Percentiles rank a stretch among this genome's conserved stretches.
Conservation (phyloP, 2,888 invertebrate genomes). For the Chloroclysta siterata region DNA sequence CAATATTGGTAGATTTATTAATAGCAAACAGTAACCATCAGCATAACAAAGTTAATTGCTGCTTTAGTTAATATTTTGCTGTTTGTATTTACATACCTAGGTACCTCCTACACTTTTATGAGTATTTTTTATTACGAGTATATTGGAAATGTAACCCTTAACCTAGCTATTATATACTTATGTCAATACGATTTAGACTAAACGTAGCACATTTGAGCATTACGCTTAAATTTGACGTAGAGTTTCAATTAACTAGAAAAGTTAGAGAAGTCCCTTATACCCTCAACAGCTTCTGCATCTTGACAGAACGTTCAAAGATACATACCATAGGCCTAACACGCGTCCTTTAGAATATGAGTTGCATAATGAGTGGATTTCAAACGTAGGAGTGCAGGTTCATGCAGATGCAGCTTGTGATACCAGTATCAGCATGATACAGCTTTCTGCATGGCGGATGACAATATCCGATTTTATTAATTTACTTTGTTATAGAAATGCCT, state of each 20-base stretch:
- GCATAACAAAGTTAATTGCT: constrained; percentile 25
- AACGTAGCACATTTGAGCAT: constrained; percentile 21
- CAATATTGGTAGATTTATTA: constrained; percentile 34
- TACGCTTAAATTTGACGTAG: constrained; percentile 22
- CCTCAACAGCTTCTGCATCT: constrained; percentile 36
- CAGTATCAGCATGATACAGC: constrained; percentile 81
- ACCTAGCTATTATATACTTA: constrained; percentile 2
- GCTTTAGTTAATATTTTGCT: constrained; percentile 14
- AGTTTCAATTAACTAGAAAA: constrained; percentile 26
- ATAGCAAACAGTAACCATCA: constrained; percentile 29
- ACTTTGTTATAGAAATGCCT: constrained; percentile 81
- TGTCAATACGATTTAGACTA: constrained; percentile 15
- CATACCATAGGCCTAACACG: constrained; percentile 25
- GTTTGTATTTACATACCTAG: constrained; percentile 11
- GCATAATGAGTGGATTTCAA: constrained; percentile 22
- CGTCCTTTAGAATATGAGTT: constrained; percentile 23
- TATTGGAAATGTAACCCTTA: constrained; percentile 11
- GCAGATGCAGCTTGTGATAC: constrained; percentile 71
- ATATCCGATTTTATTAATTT: constrained; percentile 75
- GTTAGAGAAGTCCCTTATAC: constrained; percentile 31
- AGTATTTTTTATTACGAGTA: not conserved
- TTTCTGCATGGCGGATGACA: constrained; percentile 83
- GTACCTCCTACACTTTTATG: constrained; percentile 4
- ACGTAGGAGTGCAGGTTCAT: constrained; percentile 56
- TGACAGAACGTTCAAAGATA: constrained; percentile 26